These are phyloP conservation scores for Chironomus riparius DNA, from an alignment of 2,888 invertebrate genomes.

Conservation along the genomic window DNA sequence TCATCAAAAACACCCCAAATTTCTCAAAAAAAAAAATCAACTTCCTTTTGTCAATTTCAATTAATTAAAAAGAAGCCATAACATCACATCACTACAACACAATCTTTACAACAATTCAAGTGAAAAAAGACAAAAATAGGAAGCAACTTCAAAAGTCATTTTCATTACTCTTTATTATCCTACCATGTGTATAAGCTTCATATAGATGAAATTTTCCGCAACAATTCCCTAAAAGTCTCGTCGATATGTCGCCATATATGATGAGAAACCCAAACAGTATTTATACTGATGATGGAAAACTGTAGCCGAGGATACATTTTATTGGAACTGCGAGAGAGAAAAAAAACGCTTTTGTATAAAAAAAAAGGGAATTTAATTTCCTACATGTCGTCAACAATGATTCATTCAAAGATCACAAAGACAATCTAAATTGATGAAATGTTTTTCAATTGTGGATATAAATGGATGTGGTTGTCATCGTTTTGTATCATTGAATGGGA, in stretches of 20 bases:
- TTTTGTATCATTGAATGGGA: no score
- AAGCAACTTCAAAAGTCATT: neutral
- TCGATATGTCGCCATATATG: slow-evolving; percentile 21
- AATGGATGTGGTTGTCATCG: no score
- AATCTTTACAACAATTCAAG: neutral
- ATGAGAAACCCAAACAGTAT: neutral
- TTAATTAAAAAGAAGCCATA: no score
- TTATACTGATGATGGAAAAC: no score
- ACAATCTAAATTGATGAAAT: neutral
- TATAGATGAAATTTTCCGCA: neutral
- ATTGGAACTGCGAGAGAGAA: neutral
- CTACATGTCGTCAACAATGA: slow-evolving; percentile 22
- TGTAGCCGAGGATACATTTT: no score
- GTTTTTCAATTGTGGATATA: no score
- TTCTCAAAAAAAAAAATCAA: no score
- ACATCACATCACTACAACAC: no score
- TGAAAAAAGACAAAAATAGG: neutral
- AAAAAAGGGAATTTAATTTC: slow-evolving; percentile 23
- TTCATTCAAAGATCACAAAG: neutral
- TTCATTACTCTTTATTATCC: neutral
- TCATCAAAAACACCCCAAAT: no score
- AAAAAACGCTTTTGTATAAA: neutral
- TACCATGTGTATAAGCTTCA: neutral
- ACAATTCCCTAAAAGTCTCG: slow-evolving; percentile 26
- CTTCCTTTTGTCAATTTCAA: no score